Evolutionary conservation across 2,888 invertebrate species (phyloP), one percentile per base, ranked within the genome.

Genomic region (Dione juno): DNA sequence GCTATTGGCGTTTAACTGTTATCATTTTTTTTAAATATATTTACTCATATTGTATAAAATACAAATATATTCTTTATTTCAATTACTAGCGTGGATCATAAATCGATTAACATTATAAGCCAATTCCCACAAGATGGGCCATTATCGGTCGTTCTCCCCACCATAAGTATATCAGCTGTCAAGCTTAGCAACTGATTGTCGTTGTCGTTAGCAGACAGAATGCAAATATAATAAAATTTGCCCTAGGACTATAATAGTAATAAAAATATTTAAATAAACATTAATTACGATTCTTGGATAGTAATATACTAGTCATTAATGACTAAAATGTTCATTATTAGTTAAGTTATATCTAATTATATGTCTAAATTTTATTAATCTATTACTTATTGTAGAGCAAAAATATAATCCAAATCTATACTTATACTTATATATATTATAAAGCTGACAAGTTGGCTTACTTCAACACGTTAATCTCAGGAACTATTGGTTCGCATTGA

Each of bases 141-240:
- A 83, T 84, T 88, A 89, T 88, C 88, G 86, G 86, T 85, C 86
- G 87, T 86, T 89, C 87, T 87, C 88, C 88, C 87, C 84, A 82
- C 83, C 80, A 79, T 77, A 41, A 40, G n/a, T 54, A 68, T 73
- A 81, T 78, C 81, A 84, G 82, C 80, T 79, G 79, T 77, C 77
- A 75, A 78, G 74, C 74, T 72, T 57, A 76, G 73, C 80, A 79
- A 81, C 80, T 82, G 81, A 81, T 80, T 79, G 78, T 69, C 70
- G 77, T 80, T 81, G 80, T 80, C 81, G 76, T 57, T 41, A 45
- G 28, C 40, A 74, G 69, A 73, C 71, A 72, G 66, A 72, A 48
- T 54, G 52, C 16, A 61, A 63, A 71, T 58, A 66, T n/a, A n/a
- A n/a, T n/a, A n/a, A n/a, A n/a, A n/a, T n/a, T n/a, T 37, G 45